A percentile compares a stretch with the other conserved stretches of the same genome.
phyloP scores from a whole-genome alignment of 1,140 invertebrate genomes.

The Acromyrmex charruanus region DNA sequence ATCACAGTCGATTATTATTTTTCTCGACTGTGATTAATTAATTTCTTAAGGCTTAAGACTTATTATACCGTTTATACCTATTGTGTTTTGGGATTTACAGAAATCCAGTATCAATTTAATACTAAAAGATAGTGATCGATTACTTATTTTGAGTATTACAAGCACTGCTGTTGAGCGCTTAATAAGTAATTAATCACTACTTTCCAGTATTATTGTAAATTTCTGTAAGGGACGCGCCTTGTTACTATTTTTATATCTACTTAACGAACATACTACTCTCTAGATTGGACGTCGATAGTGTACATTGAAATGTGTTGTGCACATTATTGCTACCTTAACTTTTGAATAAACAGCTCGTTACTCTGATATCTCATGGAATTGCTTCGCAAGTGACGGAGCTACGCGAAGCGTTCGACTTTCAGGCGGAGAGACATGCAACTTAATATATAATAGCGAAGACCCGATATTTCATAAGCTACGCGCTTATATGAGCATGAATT shows the following conservation, averaged over 20 bases:
- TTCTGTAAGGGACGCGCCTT: neutral
- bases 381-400: neutral
- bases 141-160: too few relatives aligned
- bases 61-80: too few relatives aligned
- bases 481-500: slow-evolving; percentile 17
- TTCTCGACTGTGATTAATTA: too few relatives aligned
- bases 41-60: too few relatives aligned
- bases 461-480: slow-evolving; percentile 9
- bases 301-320: slow-evolving; percentile 76
- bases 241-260: slow-evolving; percentile 47
- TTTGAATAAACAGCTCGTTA: slow-evolving; percentile 37
- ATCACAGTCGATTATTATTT: too few relatives aligned
- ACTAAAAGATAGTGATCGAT: too few relatives aligned
- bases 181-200: too few relatives aligned
- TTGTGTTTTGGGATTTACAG: too few relatives aligned
- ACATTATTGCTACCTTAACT: slow-evolving; percentile 77
- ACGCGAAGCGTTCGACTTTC: neutral
- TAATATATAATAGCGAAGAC: slow-evolving; percentile 40
- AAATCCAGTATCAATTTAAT: too few relatives aligned
- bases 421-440: slow-evolving; percentile 23
- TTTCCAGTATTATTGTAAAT: too few relatives aligned
- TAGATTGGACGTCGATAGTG: slow-evolving; percentile 73
- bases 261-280: slow-evolving; percentile 53
- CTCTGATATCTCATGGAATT: slow-evolving; percentile 6
- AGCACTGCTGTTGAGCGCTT: too few relatives aligned